Base-by-base conservation (phyloP, 2,888 invertebrate species). In the Phaonia tiefii region DNA sequence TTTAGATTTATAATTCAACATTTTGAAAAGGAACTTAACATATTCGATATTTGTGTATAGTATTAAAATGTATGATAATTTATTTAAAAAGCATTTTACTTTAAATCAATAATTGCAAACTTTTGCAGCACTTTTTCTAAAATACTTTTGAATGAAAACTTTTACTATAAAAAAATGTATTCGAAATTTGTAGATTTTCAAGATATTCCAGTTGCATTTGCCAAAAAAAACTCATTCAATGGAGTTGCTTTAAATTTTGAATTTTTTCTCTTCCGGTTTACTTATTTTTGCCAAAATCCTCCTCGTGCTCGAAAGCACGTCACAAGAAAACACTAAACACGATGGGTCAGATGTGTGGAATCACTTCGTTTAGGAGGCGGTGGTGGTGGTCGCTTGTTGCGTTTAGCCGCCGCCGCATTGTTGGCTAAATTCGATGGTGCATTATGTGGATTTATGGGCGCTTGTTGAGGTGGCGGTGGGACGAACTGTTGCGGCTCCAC, bases 331-430 rank as follows among this genome's bases (percentile, higher is more conserved):
- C 69, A 79, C 85, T 89, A 90, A 85, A 89, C 87, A 70, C 91
- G 87, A 85, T 91, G 90, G 80, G 95, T 94, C 79, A 96, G 91
- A 86, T 96, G 96, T n/a, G 96, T 96, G n/a, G 95, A 95, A 88
- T 97, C 96, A 88, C 96, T 96, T 80, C 97, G 93, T 85, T 96
- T 96, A 1, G 97, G 97, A n/a, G 97, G 97, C 39, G 97, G 97
- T 1, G 97, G 97, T 13, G 97, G 97, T 56, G 96, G 96, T 85
- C 95, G 92, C 89, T 95, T 95, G 86, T 94, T 94, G 70, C 93
- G 91, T 69, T 89, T 83, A 11, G 87, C 87, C 15, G 79, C 84
- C 3, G 82, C 80, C 0, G 75, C 58, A 25, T 70, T 71, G 76
- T 81, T 51, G 8, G 8, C 31, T 26, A 56, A 1, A 13, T 20